Conservation (phyloP, 2,888 invertebrate genomes). For the Melinopterus prodromus region DNA sequence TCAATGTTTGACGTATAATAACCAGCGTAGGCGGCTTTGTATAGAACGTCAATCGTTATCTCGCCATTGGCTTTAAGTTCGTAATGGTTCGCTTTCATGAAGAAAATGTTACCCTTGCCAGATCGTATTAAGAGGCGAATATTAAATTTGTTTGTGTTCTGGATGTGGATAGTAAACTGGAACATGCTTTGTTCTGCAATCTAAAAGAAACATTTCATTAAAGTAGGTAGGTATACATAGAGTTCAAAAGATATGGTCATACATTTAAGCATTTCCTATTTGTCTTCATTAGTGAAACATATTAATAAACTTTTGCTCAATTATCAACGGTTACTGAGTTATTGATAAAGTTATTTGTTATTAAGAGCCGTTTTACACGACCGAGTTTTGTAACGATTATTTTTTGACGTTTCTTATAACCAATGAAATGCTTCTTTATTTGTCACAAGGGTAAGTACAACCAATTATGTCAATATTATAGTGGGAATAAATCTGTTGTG, state of each 20-base stretch:
- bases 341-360: too few relatives aligned
- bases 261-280: too few relatives aligned
- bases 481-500: too few relatives aligned
- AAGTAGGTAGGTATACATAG: not conserved
- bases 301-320: too few relatives aligned
- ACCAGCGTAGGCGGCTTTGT: not conserved
- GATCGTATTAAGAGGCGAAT: not conserved
- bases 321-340: too few relatives aligned
- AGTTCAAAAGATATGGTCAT: not conserved
- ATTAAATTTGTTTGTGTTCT: conserved; percentile 6
- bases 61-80: not conserved
- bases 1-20: not conserved
- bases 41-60: not conserved
- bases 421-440: too few relatives aligned
- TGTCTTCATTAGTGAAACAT: too few relatives aligned
- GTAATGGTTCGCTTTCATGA: not conserved
- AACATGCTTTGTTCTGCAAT: conserved; percentile 9
- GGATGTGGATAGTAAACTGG: not conserved
- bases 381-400: too few relatives aligned
- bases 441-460: too few relatives aligned
- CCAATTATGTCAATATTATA: too few relatives aligned
- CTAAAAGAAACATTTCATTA: not conserved
- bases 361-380: too few relatives aligned
- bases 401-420: too few relatives aligned
- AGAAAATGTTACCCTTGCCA: conserved; percentile 8